Base-by-base conservation (phyloP, 2,113 vertebrate genomes). In the Alces alces region DNA sequence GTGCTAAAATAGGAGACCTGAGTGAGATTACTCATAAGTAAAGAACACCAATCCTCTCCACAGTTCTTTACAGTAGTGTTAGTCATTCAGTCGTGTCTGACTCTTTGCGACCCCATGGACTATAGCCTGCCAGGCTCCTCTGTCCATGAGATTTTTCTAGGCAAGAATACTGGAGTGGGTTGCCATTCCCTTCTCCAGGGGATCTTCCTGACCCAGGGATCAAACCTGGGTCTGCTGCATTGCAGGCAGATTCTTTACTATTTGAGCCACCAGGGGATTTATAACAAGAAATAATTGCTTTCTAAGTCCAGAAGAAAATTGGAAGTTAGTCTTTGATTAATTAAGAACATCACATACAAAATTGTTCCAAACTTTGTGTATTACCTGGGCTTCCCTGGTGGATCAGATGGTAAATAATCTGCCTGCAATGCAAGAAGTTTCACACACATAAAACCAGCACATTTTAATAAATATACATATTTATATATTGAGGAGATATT, bases 81-180 rank as follows among this genome's bases (percentile, higher is more conserved):
- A 64, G 30, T 17, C 0, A 3, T 3, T n/a, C 7, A 0, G 33
- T n/a, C 61, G 2, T n/a, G 15, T 64, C 33, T n/a, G 33, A 64
- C 61, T 64, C 15, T 55, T 55, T n/a, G 16, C 4, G 2, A n/a
- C 61, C 15, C 7, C 15, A 4, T 47, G 61, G 30, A 64, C 30
- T 17, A 16, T n/a, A n/a, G 61, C 61, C 33, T n/a, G 33, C 33
- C 33, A 64, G 61, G 61, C 3, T 17, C 30, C 61, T 64, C 61
- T 33, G 30, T 33, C 30, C 30, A 33, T 33, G 30, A 30, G 61
- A 33, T 64, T 64, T 64, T 64, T 64, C 61, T 30, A 64, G 61
- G 6, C 61, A 64, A 64, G 61, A 33, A 33, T 64, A 64, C 15
- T 64, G 61, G 30, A 64, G 61, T 2, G 30, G 30, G 28, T 8